Conservation (phyloP, 2,113 vertebrate genomes). For the Nothocercus julius region DNA sequence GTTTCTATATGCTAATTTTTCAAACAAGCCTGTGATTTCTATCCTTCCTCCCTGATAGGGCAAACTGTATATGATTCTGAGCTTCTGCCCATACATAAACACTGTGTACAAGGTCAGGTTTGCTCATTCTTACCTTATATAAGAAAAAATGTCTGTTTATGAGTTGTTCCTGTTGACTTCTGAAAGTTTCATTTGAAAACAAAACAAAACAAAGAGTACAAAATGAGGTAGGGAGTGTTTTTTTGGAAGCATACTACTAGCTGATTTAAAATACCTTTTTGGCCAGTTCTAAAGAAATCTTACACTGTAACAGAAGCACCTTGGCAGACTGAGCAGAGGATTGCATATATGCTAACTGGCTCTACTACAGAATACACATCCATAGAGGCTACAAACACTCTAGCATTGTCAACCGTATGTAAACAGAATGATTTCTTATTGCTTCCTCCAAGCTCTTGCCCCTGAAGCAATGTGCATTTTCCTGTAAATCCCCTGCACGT, state of each 20-base stretch:
- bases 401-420: not conserved
- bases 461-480: not conserved
- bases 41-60: not conserved
- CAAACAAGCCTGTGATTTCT: not conserved
- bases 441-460: not conserved
- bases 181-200: not conserved
- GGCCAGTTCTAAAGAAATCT: not conserved
- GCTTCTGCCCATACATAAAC: not conserved
- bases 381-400: not conserved
- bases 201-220: not conserved
- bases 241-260: not conserved
- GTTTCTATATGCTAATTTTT: not conserved
- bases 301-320: not conserved
- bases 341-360: rapidly evolving
- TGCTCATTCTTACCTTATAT: not conserved
- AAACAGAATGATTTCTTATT: not conserved
- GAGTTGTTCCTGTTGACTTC: not conserved
- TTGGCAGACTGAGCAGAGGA: not conserved
- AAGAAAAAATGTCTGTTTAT: not conserved
- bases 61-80: not conserved
- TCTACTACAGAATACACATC: not conserved
- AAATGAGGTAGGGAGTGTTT: rapidly evolving
- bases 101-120: not conserved
- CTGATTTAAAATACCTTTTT: not conserved
- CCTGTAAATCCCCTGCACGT: not conserved